Evolutionary conservation across 1,140 invertebrate species (phyloP).

Genomic region (Heterodera schachtii): DNA sequence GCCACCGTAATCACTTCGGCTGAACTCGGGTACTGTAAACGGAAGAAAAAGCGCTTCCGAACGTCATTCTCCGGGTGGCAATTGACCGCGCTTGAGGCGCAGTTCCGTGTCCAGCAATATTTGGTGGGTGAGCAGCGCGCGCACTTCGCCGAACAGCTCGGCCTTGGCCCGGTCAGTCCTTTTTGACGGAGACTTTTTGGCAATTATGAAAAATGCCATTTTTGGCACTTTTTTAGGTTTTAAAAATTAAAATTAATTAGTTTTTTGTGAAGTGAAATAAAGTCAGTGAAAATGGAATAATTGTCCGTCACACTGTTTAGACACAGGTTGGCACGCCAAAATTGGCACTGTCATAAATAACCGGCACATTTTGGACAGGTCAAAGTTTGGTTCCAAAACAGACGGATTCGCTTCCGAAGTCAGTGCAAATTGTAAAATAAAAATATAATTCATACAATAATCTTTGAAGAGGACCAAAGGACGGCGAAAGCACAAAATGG

Average conservation of each 20-base stretch:
- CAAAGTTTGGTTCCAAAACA: conserved; percentile 36
- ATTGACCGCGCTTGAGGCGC: conserved; percentile 27
- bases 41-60: conserved; percentile 21
- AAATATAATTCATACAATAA: background rate
- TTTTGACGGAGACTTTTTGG: too few relatives aligned
- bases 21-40: background rate
- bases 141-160: conserved; percentile 11
- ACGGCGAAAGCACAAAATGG: background rate
- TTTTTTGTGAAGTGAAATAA: too few relatives aligned
- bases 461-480: background rate
- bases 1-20: background rate
- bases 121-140: conserved; percentile 17
- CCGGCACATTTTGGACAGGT: conserved; percentile 17
- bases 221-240: too few relatives aligned
- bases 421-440: background rate
- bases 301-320: background rate
- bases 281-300: too few relatives aligned
- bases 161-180: background rate
- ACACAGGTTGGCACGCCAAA: background rate
- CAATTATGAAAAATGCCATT: too few relatives aligned
- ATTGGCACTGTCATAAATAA: background rate
- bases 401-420: conserved; percentile 16
- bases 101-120: conserved; percentile 27
- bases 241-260: too few relatives aligned
- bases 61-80: conserved; percentile 23